These are phyloP conservation scores for Colostygia pectinataria DNA, from an alignment of 2,888 invertebrate species.

Conservation along the genomic window DNA sequence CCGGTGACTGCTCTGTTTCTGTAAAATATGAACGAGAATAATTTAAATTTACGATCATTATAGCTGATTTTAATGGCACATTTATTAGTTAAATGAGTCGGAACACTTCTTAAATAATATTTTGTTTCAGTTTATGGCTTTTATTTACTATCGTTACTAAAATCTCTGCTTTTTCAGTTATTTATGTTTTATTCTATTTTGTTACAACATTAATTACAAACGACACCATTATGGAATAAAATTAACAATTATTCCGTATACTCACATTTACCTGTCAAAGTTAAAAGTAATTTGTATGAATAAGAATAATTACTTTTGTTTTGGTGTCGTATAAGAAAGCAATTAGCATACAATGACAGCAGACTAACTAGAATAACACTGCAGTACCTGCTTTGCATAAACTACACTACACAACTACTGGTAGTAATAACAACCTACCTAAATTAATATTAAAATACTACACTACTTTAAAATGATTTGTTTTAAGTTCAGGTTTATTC, in stretches of 20 bases:
- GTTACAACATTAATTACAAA: neutral
- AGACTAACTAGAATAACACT: conserved; percentile 12
- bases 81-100: conserved; percentile 35
- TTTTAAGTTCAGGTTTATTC: too few species aligned
- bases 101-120: conserved; percentile 34
- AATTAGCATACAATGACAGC: conserved; percentile 34
- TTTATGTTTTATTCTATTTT: neutral
- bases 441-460: too few species aligned
- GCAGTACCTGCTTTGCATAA: too few species aligned
- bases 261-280: neutral
- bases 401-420: too few species aligned
- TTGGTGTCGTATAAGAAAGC: conserved; percentile 12
- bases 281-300: too few species aligned
- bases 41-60: conserved; percentile 33
- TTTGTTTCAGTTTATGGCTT: conserved; percentile 28
- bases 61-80: conserved; percentile 33
- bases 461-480: too few species aligned
- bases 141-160: conserved; percentile 2
- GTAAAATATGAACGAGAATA: conserved; percentile 24
- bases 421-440: too few species aligned
- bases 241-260: neutral
- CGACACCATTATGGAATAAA: neutral
- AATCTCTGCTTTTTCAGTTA: too few species aligned
- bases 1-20: conserved; percentile 16
- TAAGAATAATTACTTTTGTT: neutral